These are phyloP conservation scores for Ciconia maguari DNA, from an alignment of 2,113 vertebrate genomes.

Conservation along the genomic window DNA sequence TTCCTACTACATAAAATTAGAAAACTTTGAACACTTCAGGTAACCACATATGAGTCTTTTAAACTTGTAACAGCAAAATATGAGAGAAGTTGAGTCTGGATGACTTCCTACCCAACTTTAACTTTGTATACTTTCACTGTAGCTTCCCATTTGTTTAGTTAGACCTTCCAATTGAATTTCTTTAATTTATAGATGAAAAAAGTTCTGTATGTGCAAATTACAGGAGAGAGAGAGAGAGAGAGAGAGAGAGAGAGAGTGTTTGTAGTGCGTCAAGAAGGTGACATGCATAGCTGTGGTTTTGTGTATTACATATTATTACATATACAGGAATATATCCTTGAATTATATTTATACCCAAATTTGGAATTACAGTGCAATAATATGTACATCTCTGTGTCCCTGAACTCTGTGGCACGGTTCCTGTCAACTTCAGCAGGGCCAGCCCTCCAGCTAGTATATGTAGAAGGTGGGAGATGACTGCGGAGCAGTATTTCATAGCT, in stretches of 20 bases:
- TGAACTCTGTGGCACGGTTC: background rate
- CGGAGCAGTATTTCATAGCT: background rate
- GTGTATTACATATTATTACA: background rate
- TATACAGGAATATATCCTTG: background rate
- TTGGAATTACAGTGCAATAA: background rate
- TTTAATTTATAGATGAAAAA: background rate
- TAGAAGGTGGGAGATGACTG: background rate
- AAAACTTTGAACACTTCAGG: background rate
- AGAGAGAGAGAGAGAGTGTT: background rate
- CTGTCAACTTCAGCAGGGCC: background rate
- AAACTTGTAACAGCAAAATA: background rate
- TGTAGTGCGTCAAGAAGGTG: background rate
- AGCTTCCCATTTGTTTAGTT: background rate
- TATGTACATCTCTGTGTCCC: rapidly evolving
- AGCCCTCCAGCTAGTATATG: background rate
- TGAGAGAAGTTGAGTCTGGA: background rate
- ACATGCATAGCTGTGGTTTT: background rate
- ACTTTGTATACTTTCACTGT: background rate
- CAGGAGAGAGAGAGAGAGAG: too few species aligned
- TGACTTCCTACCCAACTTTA: background rate
- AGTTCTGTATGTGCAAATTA: background rate
- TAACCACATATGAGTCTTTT: background rate
- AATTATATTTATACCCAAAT: background rate
- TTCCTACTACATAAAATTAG: background rate
- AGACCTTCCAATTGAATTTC: background rate